phyloP scores from a whole-genome alignment of 2,888 invertebrate genomes.

The Lypha dubia region DNA sequence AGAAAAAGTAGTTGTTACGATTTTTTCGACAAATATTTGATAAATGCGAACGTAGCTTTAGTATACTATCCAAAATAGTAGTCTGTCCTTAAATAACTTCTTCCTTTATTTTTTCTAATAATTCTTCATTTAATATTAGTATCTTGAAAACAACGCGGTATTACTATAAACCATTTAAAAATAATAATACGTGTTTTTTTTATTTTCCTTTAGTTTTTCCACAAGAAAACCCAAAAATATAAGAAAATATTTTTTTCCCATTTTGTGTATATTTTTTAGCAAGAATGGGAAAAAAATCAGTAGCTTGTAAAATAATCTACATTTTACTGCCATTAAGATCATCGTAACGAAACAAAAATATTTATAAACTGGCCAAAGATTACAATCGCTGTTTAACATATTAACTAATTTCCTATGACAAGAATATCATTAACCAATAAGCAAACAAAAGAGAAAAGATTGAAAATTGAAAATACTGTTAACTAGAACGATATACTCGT shows the following conservation, averaged over 20 bases:
- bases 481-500: slow-evolving; percentile 42
- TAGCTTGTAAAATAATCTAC: slow-evolving; percentile 57
- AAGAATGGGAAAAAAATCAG: slow-evolving; percentile 48
- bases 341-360: slow-evolving; percentile 66
- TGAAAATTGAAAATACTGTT: slow-evolving; percentile 58
- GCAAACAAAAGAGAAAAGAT: neutral
- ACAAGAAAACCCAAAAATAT: neutral
- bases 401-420: slow-evolving; percentile 68
- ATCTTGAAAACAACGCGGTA: neutral
- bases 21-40: no score
- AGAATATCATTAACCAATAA: slow-evolving; percentile 2
- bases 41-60: no score
- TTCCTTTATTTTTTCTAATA: no score
- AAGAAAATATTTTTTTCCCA: neutral
- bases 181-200: slow-evolving; percentile 7
- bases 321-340: slow-evolving; percentile 65
- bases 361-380: slow-evolving; percentile 71
- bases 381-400: slow-evolving; percentile 70
- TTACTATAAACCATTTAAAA: slow-evolving; percentile 11
- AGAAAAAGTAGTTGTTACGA: no score
- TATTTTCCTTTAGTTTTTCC: neutral
- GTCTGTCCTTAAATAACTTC: no score
- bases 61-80: no score
- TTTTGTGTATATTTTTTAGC: slow-evolving; percentile 12
- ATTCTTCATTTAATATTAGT: no score